A percentile compares a stretch with the other conserved stretches of the same genome.
Conservation (phyloP, 2,113 vertebrate genomes). For the Oenanthe oenanthe region DNA sequence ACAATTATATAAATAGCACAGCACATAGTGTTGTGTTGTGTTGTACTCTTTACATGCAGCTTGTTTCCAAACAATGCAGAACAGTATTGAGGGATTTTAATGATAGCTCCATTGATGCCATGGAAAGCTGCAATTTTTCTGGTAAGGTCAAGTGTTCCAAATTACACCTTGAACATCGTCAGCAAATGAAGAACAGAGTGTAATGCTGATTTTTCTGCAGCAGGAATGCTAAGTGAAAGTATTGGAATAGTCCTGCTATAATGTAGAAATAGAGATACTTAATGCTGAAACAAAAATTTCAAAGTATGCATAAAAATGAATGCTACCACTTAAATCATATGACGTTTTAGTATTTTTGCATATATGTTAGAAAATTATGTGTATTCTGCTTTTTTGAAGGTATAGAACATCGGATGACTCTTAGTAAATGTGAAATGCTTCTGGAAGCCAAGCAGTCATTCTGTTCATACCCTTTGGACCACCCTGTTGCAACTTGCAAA, state of each 20-base stretch:
- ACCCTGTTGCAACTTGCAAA: not conserved
- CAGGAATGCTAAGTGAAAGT: not conserved
- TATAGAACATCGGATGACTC: not conserved
- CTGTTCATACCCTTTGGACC: not conserved
- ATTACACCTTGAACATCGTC: not conserved
- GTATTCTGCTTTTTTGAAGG: not conserved
- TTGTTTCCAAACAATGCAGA: not conserved
- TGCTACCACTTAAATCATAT: not conserved
- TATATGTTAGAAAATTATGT: not conserved
- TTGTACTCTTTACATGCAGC: not conserved
- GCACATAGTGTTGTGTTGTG: rapidly evolving
- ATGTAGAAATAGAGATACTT: rapidly evolving
- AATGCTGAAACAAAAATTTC: not conserved
- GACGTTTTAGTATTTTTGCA: not conserved
- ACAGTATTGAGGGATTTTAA: not conserved
- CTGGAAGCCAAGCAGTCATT: not conserved
- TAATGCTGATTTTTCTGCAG: not conserved
- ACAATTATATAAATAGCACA: not conserved
- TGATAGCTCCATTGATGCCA: not conserved
- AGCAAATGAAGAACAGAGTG: not conserved
- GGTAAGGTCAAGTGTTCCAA: not conserved
- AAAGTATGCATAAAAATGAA: not conserved
- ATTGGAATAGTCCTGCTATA: not conserved
- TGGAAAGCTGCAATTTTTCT: not conserved
- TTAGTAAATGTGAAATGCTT: not conserved